Base-by-base conservation (phyloP, 2,888 invertebrate species). In the Stenurella melanura region DNA sequence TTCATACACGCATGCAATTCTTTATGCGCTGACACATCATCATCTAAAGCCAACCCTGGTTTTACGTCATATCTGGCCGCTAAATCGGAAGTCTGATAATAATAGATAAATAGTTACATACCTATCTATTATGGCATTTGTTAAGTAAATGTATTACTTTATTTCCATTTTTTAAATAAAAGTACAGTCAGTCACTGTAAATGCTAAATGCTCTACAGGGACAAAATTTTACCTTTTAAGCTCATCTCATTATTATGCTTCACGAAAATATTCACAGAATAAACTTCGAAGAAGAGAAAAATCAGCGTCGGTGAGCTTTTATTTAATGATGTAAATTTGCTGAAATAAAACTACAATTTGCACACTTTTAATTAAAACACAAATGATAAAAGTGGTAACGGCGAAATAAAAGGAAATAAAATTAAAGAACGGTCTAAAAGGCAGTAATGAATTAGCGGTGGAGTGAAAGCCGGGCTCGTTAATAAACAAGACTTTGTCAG, bases 401-500 rank as follows among this genome's bases (percentile, higher is more conserved):
- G 21, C 57, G 70, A 30, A 74, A 70, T 38, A 60, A 64, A 69
- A 26, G 69, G 38, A 60, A 69, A 74, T 70, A 56, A 64, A 74
- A 74, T 74, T 74, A 70, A 70, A 70, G 63, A 34, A 63, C 34
- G 70, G 30, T 64, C 63, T 63, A 56, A 54, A 68, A 58, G 60
- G 74, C 64, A 64, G 74, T 64, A 75, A 75, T 71, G 60, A 75
- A 75, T 75, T 71, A 58, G 71, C 38, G 34, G 69, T 26, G 69
- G 11, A 69, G 34, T 69, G 57, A 57, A 57, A 69, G 58, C 17
- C 69, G 77, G n/a, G 56, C 77, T 78, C 78, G 78, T 80, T 80
- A 80, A 78, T 80, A 78, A 78, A 75, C 78, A 80, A 80, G 80
- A 73, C 74, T 75, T 76, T 74, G 60, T 64, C 42, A 63, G 72